Evolutionary conservation across 2,113 vertebrate species (phyloP).

Genomic region (Heterotilapia buettikoferi): DNA sequence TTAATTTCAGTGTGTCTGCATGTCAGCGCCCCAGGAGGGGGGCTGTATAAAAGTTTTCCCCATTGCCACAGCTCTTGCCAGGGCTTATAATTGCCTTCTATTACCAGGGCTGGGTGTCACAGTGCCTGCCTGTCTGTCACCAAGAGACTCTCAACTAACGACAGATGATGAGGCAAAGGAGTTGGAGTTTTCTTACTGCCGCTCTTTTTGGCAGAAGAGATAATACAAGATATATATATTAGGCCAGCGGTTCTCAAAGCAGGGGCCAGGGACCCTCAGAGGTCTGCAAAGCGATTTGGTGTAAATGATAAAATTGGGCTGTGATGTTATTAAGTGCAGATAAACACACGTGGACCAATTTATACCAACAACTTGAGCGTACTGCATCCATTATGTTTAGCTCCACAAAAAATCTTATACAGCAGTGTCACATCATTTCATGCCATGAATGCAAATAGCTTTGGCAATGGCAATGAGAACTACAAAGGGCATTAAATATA

Average conservation of each 20-base stretch:
- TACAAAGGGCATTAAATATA: neutral
- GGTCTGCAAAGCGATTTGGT: neutral
- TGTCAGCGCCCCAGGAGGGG: slow-evolving; percentile 67
- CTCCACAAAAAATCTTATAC: neutral
- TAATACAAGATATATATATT: slow-evolving; percentile 16
- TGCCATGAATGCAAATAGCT: neutral
- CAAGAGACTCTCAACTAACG: slow-evolving; percentile 53
- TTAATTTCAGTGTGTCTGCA: slow-evolving; percentile 71
- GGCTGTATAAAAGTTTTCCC: slow-evolving; percentile 66
- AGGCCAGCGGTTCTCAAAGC: neutral
- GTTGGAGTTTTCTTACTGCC: slow-evolving; percentile 43
- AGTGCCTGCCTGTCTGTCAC: slow-evolving; percentile 65
- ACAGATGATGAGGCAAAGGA: slow-evolving; percentile 60
- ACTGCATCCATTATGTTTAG: neutral
- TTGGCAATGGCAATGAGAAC: neutral
- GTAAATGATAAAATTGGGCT: neutral
- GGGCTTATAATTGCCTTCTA: slow-evolving; percentile 72
- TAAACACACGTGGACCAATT: neutral
- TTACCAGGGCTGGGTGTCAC: slow-evolving; percentile 69
- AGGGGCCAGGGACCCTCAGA: neutral
- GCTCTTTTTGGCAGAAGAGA: slow-evolving; percentile 51
- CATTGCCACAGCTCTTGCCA: slow-evolving; percentile 63
- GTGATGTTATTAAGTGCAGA: neutral
- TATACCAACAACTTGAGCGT: neutral
- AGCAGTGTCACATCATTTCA: neutral